Conservation (phyloP, 2,888 invertebrate species). For the Drepanosiphum platanoidis region DNA sequence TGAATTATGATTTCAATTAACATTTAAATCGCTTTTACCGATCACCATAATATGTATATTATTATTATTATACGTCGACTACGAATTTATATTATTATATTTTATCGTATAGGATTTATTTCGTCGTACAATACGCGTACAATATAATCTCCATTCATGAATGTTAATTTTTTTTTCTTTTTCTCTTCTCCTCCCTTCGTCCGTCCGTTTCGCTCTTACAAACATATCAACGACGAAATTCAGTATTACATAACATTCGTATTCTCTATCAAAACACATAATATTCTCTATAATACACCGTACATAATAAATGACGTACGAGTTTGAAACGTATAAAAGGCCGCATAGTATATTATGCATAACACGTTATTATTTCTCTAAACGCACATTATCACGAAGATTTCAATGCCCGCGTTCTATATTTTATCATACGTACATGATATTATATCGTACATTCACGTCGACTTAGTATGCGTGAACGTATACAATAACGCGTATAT, state of each 20-base stretch:
- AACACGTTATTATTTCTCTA: background rate
- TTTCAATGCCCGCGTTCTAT: background rate
- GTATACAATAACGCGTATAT: background rate
- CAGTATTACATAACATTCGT: conserved; percentile 7
- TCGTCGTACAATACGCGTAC: too few relatives aligned
- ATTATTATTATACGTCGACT: conserved; percentile 7
- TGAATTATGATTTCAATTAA: background rate
- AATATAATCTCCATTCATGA: background rate
- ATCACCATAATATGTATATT: too few relatives aligned
- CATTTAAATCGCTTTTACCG: conserved; percentile 25
- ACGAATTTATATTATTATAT: too few relatives aligned
- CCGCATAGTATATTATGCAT: too few relatives aligned
- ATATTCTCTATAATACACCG: background rate
- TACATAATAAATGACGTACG: background rate
- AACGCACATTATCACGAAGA: background rate
- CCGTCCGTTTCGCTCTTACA: background rate
- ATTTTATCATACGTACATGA: background rate
- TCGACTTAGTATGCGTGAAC: background rate
- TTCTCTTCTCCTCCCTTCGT: background rate
- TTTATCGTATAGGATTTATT: background rate
- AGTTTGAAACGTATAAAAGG: background rate
- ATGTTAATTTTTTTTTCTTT: background rate
- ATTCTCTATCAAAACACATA: background rate
- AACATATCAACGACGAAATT: background rate
- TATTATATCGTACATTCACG: background rate